Evolutionary conservation across 2,797 vertebrate species (phyloP), one percentile per base, ranked within the genome.

Genomic region (Aldrovandia affinis): DNA sequence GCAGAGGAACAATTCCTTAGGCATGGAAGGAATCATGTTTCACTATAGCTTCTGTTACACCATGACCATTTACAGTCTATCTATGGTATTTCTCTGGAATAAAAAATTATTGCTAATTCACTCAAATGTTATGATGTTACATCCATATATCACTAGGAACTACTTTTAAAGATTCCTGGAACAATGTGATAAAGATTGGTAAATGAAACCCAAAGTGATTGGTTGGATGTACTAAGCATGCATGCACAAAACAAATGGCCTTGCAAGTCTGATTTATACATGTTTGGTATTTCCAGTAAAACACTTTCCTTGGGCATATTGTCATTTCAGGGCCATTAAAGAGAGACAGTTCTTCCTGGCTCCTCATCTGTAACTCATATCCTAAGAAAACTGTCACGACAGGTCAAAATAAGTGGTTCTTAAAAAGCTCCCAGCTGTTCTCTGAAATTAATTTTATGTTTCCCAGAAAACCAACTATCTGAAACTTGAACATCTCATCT

Each of bases 401-500:
- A 25, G 68, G 33, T 77, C 22, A 77, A 47, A 77, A 47, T 77
- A 47, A 77, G n/a, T 22, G 33, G 42, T 47, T 47, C 73, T 77
- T 47, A 44, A 77, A 73, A 73, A 73, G 68, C 33, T 39, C 68
- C 68, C 36, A 73, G 68, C 18, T 20, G 36, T 14, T 68, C 63
- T 73, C 30, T 39, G 6, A 73, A 73, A 73, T 73, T 42, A 33
- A 73, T 73, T 73, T 73, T 22, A 73, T 73, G 68, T 39, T 73
- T 73, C 68, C 68, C 36, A 73, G 68, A 73, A 73, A 73, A 73
- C 33, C 68, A 42, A 33, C 33, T 73, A 73, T 73, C 36, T 73
- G 68, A 73, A 73, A 73, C 68, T 73, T 73, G 39, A 73, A 73
- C n/a, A n/a, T n/a, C n/a, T n/a, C n/a, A n/a, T n/a, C n/a, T n/a